Conservation (phyloP, 2,797 vertebrate species). For the Sebastes vulpes region DNA sequence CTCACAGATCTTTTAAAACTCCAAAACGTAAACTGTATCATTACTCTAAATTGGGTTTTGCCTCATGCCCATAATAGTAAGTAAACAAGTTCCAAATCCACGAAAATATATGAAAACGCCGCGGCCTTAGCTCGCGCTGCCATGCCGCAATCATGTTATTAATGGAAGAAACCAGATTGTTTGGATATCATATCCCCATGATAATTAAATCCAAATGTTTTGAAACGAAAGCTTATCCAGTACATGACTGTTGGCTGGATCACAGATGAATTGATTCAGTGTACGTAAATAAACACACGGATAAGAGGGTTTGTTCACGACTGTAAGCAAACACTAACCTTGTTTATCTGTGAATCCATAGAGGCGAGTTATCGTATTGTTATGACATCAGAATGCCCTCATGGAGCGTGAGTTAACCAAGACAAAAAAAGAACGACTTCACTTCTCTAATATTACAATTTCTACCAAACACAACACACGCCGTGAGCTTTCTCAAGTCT, state of each 20-base stretch:
- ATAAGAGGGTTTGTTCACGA: constrained; percentile 70
- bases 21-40: constrained; percentile 69
- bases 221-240: constrained; percentile 82
- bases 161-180: constrained; percentile 84
- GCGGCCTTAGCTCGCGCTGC: constrained; percentile 57
- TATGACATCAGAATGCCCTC: constrained; percentile 68
- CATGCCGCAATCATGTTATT: constrained; percentile 79
- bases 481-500: background rate
- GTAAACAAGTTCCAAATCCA: constrained; percentile 67
- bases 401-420: constrained; percentile 40
- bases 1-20: constrained; percentile 56
- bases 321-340: constrained; percentile 68
- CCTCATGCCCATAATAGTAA: constrained; percentile 74
- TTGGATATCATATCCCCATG: constrained; percentile 85
- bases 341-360: constrained; percentile 72
- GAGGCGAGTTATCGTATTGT: constrained; percentile 64
- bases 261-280: constrained; percentile 80
- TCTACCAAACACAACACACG: constrained; percentile 24
- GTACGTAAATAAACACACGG: constrained; percentile 82
- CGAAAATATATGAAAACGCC: constrained; percentile 69
- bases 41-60: constrained; percentile 66
- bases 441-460: background rate
- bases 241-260: constrained; percentile 78
- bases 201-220: constrained; percentile 87
- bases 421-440: constrained; percentile 10